A percentile compares a stretch with the other conserved stretches of the same genome.
Evolutionary conservation across 1,140 invertebrate species (phyloP).

Genomic region (Caenorhabditis latens): DNA sequence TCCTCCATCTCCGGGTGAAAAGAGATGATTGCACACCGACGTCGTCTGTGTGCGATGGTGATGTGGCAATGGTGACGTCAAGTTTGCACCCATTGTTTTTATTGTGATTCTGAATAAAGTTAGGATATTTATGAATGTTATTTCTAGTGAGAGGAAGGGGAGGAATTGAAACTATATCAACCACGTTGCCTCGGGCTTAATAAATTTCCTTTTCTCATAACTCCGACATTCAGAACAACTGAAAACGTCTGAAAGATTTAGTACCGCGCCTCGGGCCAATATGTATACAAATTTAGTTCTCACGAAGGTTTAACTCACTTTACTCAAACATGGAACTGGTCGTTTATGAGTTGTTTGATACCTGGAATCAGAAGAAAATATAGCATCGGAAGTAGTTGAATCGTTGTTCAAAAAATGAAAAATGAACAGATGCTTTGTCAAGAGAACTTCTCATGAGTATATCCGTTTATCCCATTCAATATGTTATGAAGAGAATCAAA

Average conservation of each 20-base stretch:
- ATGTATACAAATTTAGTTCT: too few relatives aligned
- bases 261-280: too few relatives aligned
- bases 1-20: conserved; percentile 64
- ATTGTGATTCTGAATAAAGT: conserved; percentile 12
- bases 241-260: too few relatives aligned
- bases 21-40: conserved; percentile 67
- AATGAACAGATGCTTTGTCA: not conserved
- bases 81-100: conserved; percentile 40
- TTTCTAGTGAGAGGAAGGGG: not conserved
- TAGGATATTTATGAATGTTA: not conserved
- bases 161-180: too few relatives aligned
- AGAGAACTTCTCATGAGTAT: not conserved
- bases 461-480: not conserved
- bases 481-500: conserved; percentile 8
- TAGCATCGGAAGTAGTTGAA: not conserved
- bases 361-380: not conserved
- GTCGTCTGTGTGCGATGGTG: conserved; percentile 52
- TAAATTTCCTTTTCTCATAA: too few relatives aligned
- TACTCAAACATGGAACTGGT: conserved; percentile 38
- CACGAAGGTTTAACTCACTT: not conserved
- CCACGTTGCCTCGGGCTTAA: too few relatives aligned
- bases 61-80: conserved; percentile 54
- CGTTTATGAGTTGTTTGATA: conserved; percentile 15
- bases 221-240: too few relatives aligned
- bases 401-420: not conserved